Evolutionary conservation across 1,140 invertebrate genomes (phyloP), one percentile per base, ranked within the genome.

Genomic region (Zaprionus vittiger): DNA sequence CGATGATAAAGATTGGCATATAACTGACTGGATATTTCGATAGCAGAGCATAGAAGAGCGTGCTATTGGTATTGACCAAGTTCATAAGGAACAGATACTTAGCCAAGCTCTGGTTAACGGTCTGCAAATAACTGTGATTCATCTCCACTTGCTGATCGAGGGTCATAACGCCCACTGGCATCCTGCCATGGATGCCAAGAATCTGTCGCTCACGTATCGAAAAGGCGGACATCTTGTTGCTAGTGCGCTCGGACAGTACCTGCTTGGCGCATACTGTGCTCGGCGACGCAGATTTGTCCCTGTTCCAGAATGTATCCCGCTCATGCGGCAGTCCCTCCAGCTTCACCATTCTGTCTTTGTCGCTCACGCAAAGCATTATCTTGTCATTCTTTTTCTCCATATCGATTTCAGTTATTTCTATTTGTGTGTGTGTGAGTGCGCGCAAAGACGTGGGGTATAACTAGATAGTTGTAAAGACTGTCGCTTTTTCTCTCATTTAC

Each of bases 21-120:
- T 98, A 95, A 49, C 96, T 95, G 47, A 98, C 96, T 1, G 99
- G 96, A 91, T 99, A 96, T 72, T 98, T 96, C 11, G 95, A 94
- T 1, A 99, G 93, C 41, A 99, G 95, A n/a, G 97, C 95, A 93
- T 98, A 99, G 93, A 99, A 99, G 0, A 99, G 94, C 67, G 96
- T 95, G 89, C 98, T 97, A 92, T 99, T 99, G 64, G 96, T 94
- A 82, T 98, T 96, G 92, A 96, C 93, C 56, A 98, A 81, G 61
- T 94, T 94, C 80, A 95, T 95, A 5, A 98, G 94, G 79, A 97
- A 97, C 72, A 97, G 95, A 83, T 97, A 98, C 93, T 97, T 96
- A 79, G 97, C 97, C 20, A 98, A 93, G 20, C 96, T 95, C 62
- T 96, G 95, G 12, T 95, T 94, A 71, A 97, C 96, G 24, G 95